Conservation (phyloP, 2,113 vertebrate species). For the Hippocampus zosterae region DNA sequence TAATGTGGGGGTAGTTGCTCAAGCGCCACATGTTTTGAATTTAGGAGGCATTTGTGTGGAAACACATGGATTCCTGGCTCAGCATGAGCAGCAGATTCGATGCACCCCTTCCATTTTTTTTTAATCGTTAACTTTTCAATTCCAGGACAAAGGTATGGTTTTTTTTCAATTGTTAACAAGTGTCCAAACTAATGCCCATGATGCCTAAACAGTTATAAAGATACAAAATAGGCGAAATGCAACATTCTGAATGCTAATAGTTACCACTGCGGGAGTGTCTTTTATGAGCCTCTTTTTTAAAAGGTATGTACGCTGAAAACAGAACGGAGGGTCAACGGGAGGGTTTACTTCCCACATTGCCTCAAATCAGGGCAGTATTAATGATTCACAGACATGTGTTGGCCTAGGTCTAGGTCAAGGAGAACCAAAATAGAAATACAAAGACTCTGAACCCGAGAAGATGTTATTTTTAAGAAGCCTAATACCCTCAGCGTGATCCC, state of each 20-base stretch:
- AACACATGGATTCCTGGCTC: constrained; percentile 54
- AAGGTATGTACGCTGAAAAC: constrained; percentile 43
- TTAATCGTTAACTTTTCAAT: constrained; percentile 1
- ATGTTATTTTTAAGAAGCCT: constrained; percentile 16
- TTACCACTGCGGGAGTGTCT: constrained; percentile 48
- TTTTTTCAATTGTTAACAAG: background rate
- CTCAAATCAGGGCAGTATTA: constrained; percentile 23
- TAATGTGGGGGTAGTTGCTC: constrained; percentile 40
- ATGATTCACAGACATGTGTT: constrained; percentile 46
- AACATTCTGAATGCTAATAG: constrained; percentile 25
- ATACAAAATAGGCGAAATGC: background rate
- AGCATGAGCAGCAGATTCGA: constrained; percentile 49
- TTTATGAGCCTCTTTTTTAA: constrained; percentile 52
- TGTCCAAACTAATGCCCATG: background rate
- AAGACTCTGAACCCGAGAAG: constrained; percentile 6
- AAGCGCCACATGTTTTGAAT: constrained; percentile 64
- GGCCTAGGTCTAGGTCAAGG: constrained; percentile 6
- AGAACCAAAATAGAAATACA: too few relatives aligned
- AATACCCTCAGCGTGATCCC: constrained; percentile 22
- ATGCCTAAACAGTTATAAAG: background rate
- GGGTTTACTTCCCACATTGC: constrained; percentile 33
- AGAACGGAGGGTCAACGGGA: constrained; percentile 27
- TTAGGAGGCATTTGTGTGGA: constrained; percentile 66
- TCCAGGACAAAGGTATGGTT: background rate
- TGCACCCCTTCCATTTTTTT: constrained; percentile 8